A percentile compares a stretch with the other conserved stretches of the same genome.
These are phyloP conservation scores for Heliconius hortense DNA, from an alignment of 2,888 invertebrate species.

Conservation along the genomic window DNA sequence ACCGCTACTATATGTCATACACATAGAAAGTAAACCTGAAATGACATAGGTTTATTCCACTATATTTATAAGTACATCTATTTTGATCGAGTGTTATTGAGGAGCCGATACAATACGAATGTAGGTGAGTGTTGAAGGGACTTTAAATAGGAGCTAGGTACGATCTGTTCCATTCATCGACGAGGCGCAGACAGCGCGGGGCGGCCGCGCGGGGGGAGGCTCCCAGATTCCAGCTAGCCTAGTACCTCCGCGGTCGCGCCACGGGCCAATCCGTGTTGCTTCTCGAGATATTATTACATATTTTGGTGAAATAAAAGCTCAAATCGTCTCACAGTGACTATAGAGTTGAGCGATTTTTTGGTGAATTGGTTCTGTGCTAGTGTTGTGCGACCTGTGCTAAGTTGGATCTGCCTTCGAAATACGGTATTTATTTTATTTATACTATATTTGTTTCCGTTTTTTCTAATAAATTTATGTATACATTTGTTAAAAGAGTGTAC, in stretches of 20 bases:
- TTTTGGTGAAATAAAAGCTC: conserved; percentile 8
- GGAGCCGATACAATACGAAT: conserved; percentile 66
- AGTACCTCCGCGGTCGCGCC: conserved; percentile 60
- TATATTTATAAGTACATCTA: conserved; percentile 52
- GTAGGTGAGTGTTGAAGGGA: conserved; percentile 60
- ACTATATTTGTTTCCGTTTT: background rate
- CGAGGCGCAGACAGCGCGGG: conserved; percentile 71
- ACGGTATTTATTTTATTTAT: conserved; percentile 24
- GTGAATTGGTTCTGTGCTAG: conserved; percentile 23
- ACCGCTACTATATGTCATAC: background rate
- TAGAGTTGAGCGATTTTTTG: background rate
- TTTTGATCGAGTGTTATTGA: conserved; percentile 70
- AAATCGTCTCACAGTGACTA: background rate
- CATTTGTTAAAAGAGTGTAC: background rate
- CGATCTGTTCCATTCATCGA: conserved; percentile 75
- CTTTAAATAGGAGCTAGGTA: conserved; percentile 58
- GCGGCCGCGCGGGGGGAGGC: conserved; percentile 47
- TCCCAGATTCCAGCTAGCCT: conserved; percentile 60
- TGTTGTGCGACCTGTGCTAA: conserved; percentile 23
- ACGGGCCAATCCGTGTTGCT: conserved; percentile 47
- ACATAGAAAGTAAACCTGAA: conserved; percentile 12
- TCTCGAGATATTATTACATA: conserved; percentile 18
- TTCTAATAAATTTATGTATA: background rate
- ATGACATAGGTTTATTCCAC: conserved; percentile 44
- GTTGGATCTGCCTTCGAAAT: conserved; percentile 16